Percentiles rank a stretch among this genome's conserved stretches.
phyloP scores from a whole-genome alignment of 2,797 vertebrate genomes.

The Protonibea diacanthus region DNA sequence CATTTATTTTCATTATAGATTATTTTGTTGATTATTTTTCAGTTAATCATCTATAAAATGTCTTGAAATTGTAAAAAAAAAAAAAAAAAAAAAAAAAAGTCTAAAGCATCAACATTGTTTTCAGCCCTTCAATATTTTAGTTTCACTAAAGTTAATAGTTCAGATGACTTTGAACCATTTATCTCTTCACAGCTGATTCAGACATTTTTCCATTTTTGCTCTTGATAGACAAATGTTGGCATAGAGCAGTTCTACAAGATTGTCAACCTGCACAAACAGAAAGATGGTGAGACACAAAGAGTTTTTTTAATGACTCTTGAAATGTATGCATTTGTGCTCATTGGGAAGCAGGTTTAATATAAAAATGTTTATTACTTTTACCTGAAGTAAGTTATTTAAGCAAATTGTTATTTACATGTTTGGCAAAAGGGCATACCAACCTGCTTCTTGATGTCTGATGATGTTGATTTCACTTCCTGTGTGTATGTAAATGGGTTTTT shows the following conservation, averaged over 20 bases:
- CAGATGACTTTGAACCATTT: background rate
- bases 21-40: background rate
- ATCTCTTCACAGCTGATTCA: background rate
- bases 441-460: background rate
- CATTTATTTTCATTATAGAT: background rate
- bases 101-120: background rate
- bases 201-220: slow-evolving; percentile 32
- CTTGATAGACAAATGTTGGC: slow-evolving; percentile 69
- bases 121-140: background rate
- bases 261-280: slow-evolving; percentile 71
- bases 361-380: no score
- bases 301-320: background rate
- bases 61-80: background rate
- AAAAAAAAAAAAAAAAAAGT: no score
- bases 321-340: background rate
- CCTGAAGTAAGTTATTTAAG: no score
- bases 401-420: background rate
- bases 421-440: background rate
- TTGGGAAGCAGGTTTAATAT: background rate
- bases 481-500: background rate
- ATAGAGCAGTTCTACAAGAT: slow-evolving; percentile 82
- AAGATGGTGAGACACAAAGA: slow-evolving; percentile 59
- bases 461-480: background rate
- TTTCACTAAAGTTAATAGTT: background rate
- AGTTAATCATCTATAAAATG: background rate